Percentiles rank a stretch among this genome's conserved stretches.
Evolutionary conservation across 1,140 invertebrate genomes (phyloP).

Genomic region (Daktulosphaira vitifoliae): DNA sequence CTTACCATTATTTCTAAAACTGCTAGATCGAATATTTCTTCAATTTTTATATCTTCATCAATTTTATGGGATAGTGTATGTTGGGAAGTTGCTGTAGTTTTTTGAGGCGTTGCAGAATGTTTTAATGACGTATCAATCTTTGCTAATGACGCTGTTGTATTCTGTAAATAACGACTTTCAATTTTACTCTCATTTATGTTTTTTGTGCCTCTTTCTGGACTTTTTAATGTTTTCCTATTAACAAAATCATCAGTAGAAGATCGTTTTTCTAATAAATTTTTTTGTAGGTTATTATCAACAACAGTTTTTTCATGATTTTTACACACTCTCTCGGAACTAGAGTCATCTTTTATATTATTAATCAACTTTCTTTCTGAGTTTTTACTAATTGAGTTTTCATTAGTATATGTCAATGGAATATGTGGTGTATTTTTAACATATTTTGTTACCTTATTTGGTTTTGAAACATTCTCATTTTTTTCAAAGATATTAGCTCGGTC

Average conservation of each 20-base stretch:
- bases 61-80: background rate
- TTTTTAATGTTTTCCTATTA: background rate
- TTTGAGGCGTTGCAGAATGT: background rate
- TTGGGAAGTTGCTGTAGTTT: background rate
- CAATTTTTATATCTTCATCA: slow-evolving; percentile 49
- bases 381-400: background rate
- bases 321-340: background rate
- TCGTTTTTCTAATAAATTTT: background rate
- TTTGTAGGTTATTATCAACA: background rate
- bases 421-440: too few relatives aligned
- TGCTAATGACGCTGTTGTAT: background rate
- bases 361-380: background rate
- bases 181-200: background rate
- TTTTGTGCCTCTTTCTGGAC: background rate
- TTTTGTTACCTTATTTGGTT: background rate
- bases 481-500: slow-evolving; percentile 9
- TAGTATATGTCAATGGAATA: background rate
- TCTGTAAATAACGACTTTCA: background rate
- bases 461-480: background rate
- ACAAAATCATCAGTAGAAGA: too few relatives aligned
- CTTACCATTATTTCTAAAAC: slow-evolving; percentile 58
- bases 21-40: slow-evolving; percentile 60
- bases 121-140: background rate
- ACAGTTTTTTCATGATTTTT: background rate
- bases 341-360: background rate